phyloP scores from a whole-genome alignment of 2,888 invertebrate species.

The Argyresthia albistria region DNA sequence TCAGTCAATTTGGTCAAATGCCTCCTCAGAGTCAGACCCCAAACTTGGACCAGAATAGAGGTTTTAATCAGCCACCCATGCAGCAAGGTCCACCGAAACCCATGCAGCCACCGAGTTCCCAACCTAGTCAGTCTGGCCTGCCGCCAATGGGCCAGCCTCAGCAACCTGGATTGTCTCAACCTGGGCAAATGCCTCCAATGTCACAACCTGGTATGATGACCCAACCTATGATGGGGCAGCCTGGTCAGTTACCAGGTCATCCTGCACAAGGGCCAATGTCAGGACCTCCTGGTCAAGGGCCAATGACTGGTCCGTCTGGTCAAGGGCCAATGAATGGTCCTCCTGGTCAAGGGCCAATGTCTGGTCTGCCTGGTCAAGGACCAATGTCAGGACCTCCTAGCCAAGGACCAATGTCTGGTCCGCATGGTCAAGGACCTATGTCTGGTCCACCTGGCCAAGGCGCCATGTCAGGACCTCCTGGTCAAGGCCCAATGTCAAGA shows the following conservation, averaged over 20 bases:
- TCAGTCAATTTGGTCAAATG: constrained; percentile 4
- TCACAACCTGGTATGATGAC: constrained; percentile 11
- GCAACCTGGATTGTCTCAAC: constrained; percentile 2
- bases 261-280: constrained; percentile 19
- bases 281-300: not conserved
- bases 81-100: constrained; percentile 10
- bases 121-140: constrained; percentile 12
- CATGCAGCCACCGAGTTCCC: constrained; percentile 2
- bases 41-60: not conserved
- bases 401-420: too few species aligned
- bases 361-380: too few species aligned
- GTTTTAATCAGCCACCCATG: not conserved
- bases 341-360: too few species aligned
- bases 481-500: too few species aligned
- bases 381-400: too few species aligned
- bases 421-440: too few species aligned
- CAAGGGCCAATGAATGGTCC: too few species aligned
- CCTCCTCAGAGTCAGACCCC: constrained; percentile 13
- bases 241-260: constrained; percentile 21
- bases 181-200: constrained; percentile 7
- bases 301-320: too few species aligned
- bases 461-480: too few species aligned
- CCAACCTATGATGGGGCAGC: constrained; percentile 11
- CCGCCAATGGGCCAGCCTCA: constrained; percentile 7
- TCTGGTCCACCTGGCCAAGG: too few species aligned